These are phyloP conservation scores for Bubo blakistoni DNA, from an alignment of 2,113 vertebrate species.

Conservation along the genomic window DNA sequence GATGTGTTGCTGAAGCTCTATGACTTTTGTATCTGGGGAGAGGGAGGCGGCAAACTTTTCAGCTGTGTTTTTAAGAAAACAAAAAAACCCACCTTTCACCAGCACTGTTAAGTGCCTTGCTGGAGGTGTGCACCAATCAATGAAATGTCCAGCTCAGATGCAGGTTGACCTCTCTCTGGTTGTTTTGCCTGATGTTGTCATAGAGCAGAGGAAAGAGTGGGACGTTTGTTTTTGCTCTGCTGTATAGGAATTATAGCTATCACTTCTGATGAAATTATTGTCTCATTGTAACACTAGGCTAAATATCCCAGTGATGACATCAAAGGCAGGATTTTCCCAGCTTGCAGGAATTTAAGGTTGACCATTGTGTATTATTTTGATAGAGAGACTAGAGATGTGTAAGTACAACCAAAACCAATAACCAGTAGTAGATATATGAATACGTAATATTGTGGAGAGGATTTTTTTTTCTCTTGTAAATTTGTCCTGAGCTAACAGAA, in stretches of 20 bases:
- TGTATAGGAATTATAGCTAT: neutral
- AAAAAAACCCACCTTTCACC: neutral
- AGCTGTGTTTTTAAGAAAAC: neutral
- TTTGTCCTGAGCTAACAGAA: neutral
- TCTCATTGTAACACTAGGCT: neutral
- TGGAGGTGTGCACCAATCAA: accelerated
- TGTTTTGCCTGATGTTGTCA: neutral
- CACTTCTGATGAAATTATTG: neutral
- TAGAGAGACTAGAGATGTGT: neutral
- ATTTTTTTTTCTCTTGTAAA: neutral
- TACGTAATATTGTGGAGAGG: neutral
- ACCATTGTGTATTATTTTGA: neutral
- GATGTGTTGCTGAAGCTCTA: neutral
- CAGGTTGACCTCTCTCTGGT: neutral
- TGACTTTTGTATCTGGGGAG: neutral
- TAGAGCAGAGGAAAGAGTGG: neutral
- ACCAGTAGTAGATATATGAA: neutral
- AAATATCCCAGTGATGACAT: neutral
- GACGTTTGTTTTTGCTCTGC: accelerated
- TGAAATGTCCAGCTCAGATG: neutral
- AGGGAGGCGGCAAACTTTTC: neutral
- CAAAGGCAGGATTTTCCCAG: neutral
- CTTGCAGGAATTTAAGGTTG: neutral
- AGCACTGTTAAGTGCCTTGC: neutral
- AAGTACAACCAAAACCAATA: neutral